phyloP scores from a whole-genome alignment of 2,888 invertebrate genomes.

The Folsomia candida region DNA sequence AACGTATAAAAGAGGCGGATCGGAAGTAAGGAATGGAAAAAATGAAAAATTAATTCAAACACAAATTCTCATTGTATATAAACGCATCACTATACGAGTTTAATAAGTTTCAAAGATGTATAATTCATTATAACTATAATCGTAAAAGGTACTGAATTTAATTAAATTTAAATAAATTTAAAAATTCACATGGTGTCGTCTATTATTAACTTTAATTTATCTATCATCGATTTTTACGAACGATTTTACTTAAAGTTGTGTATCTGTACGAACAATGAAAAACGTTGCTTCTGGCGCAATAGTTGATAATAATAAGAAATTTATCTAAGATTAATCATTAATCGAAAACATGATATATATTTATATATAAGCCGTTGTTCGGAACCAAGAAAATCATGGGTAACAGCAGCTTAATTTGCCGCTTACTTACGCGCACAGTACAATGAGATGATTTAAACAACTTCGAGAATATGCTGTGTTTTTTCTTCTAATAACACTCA shows the following conservation, averaged over 20 bases:
- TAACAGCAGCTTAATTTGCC: slow-evolving; percentile 8
- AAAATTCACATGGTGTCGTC: slow-evolving; percentile 26
- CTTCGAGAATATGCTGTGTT: neutral
- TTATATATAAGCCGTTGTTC: neutral
- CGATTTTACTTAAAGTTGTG: slow-evolving; percentile 36
- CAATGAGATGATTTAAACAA: slow-evolving; percentile 8
- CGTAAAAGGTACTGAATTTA: slow-evolving; percentile 23
- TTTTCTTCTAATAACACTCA: slow-evolving; percentile 12
- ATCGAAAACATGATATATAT: neutral
- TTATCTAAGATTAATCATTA: slow-evolving; percentile 16
- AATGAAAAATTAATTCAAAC: neutral
- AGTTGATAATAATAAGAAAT: slow-evolving; percentile 23
- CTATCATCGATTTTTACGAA: slow-evolving; percentile 23
- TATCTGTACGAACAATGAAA: slow-evolving; percentile 41
- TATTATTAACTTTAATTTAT: slow-evolving; percentile 7
- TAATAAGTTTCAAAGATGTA: slow-evolving; percentile 9
- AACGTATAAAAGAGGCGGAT: neutral
- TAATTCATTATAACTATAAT: too few relatives aligned
- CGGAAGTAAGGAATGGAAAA: neutral
- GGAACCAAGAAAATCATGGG: slow-evolving; percentile 2
- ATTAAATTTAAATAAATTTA: slow-evolving; percentile 31
- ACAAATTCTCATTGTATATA: neutral
- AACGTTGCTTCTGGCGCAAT: slow-evolving; percentile 26
- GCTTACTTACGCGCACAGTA: neutral
- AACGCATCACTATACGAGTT: slow-evolving; percentile 17